Base-by-base conservation (phyloP, 2,888 invertebrate genomes). In the Drosophila recens region DNA sequence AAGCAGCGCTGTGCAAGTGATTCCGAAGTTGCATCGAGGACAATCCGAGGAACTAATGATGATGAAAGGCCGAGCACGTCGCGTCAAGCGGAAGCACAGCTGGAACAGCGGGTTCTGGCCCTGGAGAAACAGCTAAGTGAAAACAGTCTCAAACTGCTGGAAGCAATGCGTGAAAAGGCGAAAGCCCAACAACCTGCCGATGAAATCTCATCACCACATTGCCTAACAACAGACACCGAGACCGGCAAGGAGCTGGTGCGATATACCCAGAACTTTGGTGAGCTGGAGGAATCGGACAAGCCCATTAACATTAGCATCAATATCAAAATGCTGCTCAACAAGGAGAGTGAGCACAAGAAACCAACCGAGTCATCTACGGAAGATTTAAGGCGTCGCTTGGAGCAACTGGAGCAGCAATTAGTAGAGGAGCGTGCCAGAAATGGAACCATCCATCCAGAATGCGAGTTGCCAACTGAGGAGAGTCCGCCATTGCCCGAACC, bases 1-100 rank as follows among this genome's bases (percentile, higher is more conserved):
- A 91, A 90, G 91, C 91, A 90, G 91, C 91, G 91, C 90, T 88
- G 91, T 90, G 90, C 91, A 91, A 91, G 91, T 91, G 91, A 91
- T 91, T 91, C 91, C 91, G 91, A 91, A 84, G 91, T 91, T 80
- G 86, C 91, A 91, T 91, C 91, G 54, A 81, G 74, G 48, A 62
- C 66, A 33, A 52, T 11, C 20, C 70, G 54, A 36, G 8, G 8
- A 2, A 30, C 8, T 30, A 66, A 63, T 30, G 74, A 76, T 27
- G 82, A 76, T 27, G 82, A 86, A 4, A 67, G 40, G 62, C 90
- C 90, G 34, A 81, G 79, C 64, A 90, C 90, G 20, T 90, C 89
- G 4, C 72, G 62, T 5, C 81, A 78, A 23, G 77, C 71, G 5
- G 80, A 85, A n/a, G 72, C 34, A 4, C 80, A 75, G 36, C 79